Evolutionary conservation across 64 coral and sea anemone genomes (phyloP), one percentile per base, ranked within the genome.

Genomic region (Actinia tenebrosa): DNA sequence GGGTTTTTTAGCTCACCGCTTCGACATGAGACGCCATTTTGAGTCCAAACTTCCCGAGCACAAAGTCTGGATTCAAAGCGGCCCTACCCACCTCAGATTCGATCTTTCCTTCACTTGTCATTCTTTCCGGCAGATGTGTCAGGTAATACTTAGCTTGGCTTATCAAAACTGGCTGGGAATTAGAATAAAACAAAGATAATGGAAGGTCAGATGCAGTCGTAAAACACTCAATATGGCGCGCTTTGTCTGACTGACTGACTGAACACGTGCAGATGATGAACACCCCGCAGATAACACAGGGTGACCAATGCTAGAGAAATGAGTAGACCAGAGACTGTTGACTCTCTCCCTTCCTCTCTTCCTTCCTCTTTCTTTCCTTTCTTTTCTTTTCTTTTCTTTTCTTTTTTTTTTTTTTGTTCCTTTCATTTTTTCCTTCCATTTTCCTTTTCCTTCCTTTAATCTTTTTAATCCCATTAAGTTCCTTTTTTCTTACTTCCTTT

Each of bases 131-230:
- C 69, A 75, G 69, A 75, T 75, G 69, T 75, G 69, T 75, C 69
- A 69, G 69, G 69, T 75, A 75, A 30, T 75, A 0, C 69, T 75
- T 11, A 75, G 69, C 69, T 42, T 27, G 10, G 42, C 9, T 75
- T 75, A 75, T 75, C 69, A 75, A 75, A 75, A 75, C 69, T 75
- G 69, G 69, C 69, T 75, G 69, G 69, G 42, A 75, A 75, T 75
- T 75, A 75, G 23, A 75, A 75, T 75, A 75, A 75, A 75, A 75
- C 69, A 75, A 42, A 75, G 69, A 75, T 75, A 75, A 75, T 75
- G 26, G 63, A 30, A 42, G 69, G 69, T 75, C 10, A 58, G 56
- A 16, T 30, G 10, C 30, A 37, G 20, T 42, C 69, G 13, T 2
- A 75, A 75, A 27, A 42, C 69, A 75, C 69, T 75, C 69, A 72